Conservation (phyloP, 2,797 vertebrate species). For the Selene dorsalis region DNA sequence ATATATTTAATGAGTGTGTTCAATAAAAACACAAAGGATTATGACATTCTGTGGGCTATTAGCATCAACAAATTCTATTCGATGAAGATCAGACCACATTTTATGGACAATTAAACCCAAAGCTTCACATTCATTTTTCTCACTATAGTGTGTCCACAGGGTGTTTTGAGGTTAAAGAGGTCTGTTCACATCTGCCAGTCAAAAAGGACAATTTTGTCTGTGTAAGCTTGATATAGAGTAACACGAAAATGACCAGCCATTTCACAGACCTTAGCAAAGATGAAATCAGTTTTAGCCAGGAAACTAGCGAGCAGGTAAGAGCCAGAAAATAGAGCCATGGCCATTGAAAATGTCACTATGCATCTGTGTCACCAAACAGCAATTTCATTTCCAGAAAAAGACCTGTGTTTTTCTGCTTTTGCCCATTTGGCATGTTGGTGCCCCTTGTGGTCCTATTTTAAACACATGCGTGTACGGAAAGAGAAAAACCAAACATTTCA, state of each 20-base stretch:
- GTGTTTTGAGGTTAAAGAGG: too few relatives aligned
- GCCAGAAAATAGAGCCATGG: neutral
- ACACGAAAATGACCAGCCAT: neutral
- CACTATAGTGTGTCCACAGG: too few relatives aligned
- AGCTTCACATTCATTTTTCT: too few relatives aligned
- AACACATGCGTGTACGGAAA: slow-evolving; percentile 27
- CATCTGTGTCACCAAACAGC: neutral
- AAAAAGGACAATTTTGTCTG: too few relatives aligned
- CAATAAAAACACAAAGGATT: too few relatives aligned
- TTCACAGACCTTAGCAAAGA: neutral
- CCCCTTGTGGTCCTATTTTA: slow-evolving; percentile 11
- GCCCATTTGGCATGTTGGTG: slow-evolving; percentile 1
- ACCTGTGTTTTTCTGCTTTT: neutral
- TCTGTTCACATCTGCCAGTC: too few relatives aligned
- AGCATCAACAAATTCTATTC: too few relatives aligned
- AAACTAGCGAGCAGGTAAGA: neutral
- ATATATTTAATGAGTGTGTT: too few relatives aligned
- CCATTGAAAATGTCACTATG: neutral
- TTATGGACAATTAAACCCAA: too few relatives aligned
- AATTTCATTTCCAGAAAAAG: neutral
- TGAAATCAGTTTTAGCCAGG: neutral
- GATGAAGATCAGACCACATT: too few relatives aligned
- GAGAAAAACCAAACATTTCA: slow-evolving; percentile 32
- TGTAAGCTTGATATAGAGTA: neutral
- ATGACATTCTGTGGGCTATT: too few relatives aligned